phyloP scores from a whole-genome alignment of 2,113 vertebrate genomes.

The Scortum barcoo region DNA sequence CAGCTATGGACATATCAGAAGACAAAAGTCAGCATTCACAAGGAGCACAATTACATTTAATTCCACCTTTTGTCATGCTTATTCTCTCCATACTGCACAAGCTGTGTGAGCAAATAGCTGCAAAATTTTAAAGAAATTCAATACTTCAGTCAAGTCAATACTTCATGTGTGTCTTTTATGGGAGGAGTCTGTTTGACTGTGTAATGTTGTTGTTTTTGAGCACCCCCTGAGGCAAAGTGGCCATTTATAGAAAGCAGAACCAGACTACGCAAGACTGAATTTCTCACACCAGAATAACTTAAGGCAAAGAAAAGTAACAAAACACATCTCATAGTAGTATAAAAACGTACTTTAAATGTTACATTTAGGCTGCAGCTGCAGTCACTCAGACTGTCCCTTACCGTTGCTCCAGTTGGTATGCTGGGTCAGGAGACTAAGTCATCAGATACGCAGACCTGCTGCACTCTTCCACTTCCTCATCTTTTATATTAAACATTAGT shows the following conservation, averaged over 20 bases:
- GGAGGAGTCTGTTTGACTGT: constrained; percentile 2
- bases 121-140: not conserved
- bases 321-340: not conserved
- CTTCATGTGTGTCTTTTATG: not conserved
- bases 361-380: not conserved
- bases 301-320: not conserved
- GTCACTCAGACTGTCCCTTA: not conserved
- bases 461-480: constrained; percentile 5
- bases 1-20: constrained; percentile 2
- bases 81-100: not conserved
- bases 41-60: not conserved
- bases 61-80: not conserved
- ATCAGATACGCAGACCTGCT: not conserved
- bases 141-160: too few species aligned
- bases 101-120: not conserved
- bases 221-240: not conserved
- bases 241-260: constrained; percentile 37
- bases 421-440: not conserved
- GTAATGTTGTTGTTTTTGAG: constrained; percentile 4
- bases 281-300: not conserved
- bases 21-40: constrained; percentile 7
- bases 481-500: not conserved
- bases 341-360: not conserved
- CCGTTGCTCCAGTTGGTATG: not conserved
- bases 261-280: constrained; percentile 11